phyloP scores from a whole-genome alignment of 2,888 invertebrate species.

The Taenaris catops region DNA sequence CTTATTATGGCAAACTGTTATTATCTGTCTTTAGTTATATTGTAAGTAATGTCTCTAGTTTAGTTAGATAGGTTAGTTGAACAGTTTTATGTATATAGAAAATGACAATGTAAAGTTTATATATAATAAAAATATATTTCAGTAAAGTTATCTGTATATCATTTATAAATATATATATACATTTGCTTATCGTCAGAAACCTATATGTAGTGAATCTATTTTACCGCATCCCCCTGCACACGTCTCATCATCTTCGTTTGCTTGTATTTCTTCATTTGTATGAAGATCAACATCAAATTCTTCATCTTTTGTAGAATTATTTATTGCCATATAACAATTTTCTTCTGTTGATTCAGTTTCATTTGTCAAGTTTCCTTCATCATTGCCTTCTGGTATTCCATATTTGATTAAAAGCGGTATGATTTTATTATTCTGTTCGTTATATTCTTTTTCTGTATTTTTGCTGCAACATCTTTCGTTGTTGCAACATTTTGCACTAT shows the following conservation, averaged over 20 bases:
- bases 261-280: slow-evolving; percentile 25
- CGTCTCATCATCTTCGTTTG: slow-evolving; percentile 45
- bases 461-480: slow-evolving; percentile 7
- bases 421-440: slow-evolving; percentile 20
- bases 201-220: slow-evolving; percentile 46
- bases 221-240: slow-evolving; percentile 56
- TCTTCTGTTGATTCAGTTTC: background rate
- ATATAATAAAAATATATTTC: too few relatives aligned
- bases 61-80: too few relatives aligned
- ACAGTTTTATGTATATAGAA: too few relatives aligned
- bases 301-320: slow-evolving; percentile 5
- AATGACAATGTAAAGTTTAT: too few relatives aligned
- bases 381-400: slow-evolving; percentile 17
- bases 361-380: slow-evolving; percentile 1
- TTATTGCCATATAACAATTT: background rate
- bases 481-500: slow-evolving; percentile 16
- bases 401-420: slow-evolving; percentile 24
- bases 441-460: slow-evolving; percentile 5
- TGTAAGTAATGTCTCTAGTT: too few relatives aligned
- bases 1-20: too few relatives aligned
- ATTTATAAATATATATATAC: slow-evolving; percentile 10
- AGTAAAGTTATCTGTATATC: too few relatives aligned
- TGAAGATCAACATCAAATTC: slow-evolving; percentile 20
- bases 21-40: too few relatives aligned
- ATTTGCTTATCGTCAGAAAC: slow-evolving; percentile 36